These are phyloP conservation scores for Temnothorax ravouxi DNA, from an alignment of 2,888 invertebrate genomes.

Conservation along the genomic window DNA sequence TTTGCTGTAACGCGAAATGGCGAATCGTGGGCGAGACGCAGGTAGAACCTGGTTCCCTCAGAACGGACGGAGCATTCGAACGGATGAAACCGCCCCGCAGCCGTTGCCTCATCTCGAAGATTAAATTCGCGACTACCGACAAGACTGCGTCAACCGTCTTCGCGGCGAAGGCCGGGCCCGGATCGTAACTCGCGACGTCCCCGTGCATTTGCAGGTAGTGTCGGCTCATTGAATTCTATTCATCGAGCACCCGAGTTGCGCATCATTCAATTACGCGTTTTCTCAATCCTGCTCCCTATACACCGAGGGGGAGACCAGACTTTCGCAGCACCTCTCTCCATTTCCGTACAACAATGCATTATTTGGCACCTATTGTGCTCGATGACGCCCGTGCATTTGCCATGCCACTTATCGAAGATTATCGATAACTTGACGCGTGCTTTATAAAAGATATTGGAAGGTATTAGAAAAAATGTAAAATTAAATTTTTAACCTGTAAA, in stretches of 20 bases:
- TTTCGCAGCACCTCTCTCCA: slow-evolving; percentile 56
- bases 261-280: slow-evolving; percentile 68
- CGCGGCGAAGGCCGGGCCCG: neutral
- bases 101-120: slow-evolving; percentile 8
- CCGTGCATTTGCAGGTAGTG: slow-evolving; percentile 42
- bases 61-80: slow-evolving; percentile 16
- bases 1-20: slow-evolving; percentile 9
- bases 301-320: slow-evolving; percentile 38
- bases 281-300: slow-evolving; percentile 37
- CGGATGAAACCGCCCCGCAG: neutral
- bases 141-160: slow-evolving; percentile 17
- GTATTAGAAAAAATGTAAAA: neutral
- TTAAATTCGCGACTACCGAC: slow-evolving; percentile 49
- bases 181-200: slow-evolving; percentile 44
- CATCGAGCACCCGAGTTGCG: slow-evolving; percentile 68
- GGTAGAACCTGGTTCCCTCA: neutral
- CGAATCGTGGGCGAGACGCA: neutral
- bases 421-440: neutral
- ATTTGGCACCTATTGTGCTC: slow-evolving; percentile 54
- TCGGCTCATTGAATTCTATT: slow-evolving; percentile 74
- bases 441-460: neutral
- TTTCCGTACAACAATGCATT: slow-evolving; percentile 57
- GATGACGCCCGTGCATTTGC: neutral
- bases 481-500: neutral
- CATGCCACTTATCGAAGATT: slow-evolving; percentile 24